Base-by-base conservation (phyloP, 2,113 vertebrate species). In the Thryonomys swinderianus region DNA sequence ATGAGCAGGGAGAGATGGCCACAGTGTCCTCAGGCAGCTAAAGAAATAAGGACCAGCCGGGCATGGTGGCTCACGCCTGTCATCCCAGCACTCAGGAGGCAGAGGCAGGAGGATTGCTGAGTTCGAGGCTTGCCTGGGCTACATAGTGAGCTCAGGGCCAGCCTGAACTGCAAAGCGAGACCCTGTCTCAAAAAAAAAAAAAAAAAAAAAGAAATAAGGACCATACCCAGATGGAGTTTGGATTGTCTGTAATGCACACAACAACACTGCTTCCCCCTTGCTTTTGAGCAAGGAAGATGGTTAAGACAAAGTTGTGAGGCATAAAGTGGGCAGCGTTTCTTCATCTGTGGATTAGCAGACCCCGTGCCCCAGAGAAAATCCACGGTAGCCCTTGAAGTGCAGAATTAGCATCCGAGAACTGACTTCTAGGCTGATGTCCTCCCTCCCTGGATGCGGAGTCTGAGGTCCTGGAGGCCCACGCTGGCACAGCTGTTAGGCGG, bases 181-280 rank as follows among this genome's bases (percentile, higher is more conserved):
- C n/a, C n/a, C n/a, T n/a, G n/a, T n/a, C n/a, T n/a, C n/a, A n/a
- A n/a, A n/a, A n/a, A n/a, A n/a, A n/a, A n/a, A n/a, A n/a, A n/a
- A n/a, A n/a, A n/a, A n/a, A 25, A 71, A 51, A 1, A 2, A 18
- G 8, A 30, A 71, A 25, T 3, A 12, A 5, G 61, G 71, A 51
- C 53, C 0, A 17, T 1, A 20, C 21, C 30, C 0, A n/a, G 13
- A 10, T 25, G 64, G 30, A 4, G 23, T 55, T 62, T 45, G 53
- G 30, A 18, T 40, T 45, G n/a, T 74, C 89, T 61, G 51, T 32
- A 7, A 3, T 0, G 0, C 1, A 13, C 2, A 25, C 82, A 20
- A 55, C 69, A 42, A 4, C 12, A 9, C n/a, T 1, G 1, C 34
- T 34, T 62, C 45, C 37, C 9, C 40, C n/a, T n/a, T 69, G 84